Conservation (phyloP, 2,113 vertebrate species). For the Ornithorhynchus anatinus region DNA sequence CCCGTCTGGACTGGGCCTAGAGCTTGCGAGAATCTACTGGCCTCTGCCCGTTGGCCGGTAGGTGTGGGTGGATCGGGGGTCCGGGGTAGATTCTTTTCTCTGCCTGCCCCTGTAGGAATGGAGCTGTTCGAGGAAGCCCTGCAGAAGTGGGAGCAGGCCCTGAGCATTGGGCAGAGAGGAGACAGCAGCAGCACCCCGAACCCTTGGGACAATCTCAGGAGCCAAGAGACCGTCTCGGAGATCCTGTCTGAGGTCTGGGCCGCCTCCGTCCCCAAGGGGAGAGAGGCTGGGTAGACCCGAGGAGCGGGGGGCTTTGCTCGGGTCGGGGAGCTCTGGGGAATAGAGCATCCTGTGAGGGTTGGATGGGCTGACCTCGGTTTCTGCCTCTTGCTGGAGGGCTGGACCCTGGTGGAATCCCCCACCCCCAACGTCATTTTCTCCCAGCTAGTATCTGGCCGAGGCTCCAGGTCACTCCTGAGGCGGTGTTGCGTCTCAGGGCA, state of each 20-base stretch:
- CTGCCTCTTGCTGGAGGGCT: too few relatives aligned
- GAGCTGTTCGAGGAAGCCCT: constrained; percentile 97
- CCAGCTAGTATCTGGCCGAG: too few relatives aligned
- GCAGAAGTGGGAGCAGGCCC: constrained; percentile 93
- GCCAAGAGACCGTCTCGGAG: constrained; percentile 57
- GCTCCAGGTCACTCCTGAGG: too few relatives aligned
- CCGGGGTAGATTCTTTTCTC: not conserved
- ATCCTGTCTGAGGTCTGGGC: constrained; percentile 69
- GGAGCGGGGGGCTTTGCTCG: not conserved
- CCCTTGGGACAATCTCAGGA: constrained; percentile 55
- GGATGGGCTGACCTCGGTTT: too few relatives aligned
- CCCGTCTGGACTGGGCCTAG: too few relatives aligned
- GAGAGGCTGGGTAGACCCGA: not conserved
- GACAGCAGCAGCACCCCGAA: constrained; percentile 65
- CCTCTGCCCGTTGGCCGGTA: too few relatives aligned
- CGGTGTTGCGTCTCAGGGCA: too few relatives aligned
- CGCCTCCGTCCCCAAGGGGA: not conserved
- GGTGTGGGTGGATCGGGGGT: not conserved
- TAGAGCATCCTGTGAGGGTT: too few relatives aligned
- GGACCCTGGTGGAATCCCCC: too few relatives aligned
- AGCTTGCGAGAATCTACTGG: too few relatives aligned
- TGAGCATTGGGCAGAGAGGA: constrained; percentile 84
- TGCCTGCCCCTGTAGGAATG: constrained; percentile 77
- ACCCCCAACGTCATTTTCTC: too few relatives aligned
- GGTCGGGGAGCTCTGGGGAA: too few relatives aligned